These are phyloP conservation scores for Eidolon helvum DNA, from an alignment of 2,113 vertebrate genomes.

Conservation along the genomic window DNA sequence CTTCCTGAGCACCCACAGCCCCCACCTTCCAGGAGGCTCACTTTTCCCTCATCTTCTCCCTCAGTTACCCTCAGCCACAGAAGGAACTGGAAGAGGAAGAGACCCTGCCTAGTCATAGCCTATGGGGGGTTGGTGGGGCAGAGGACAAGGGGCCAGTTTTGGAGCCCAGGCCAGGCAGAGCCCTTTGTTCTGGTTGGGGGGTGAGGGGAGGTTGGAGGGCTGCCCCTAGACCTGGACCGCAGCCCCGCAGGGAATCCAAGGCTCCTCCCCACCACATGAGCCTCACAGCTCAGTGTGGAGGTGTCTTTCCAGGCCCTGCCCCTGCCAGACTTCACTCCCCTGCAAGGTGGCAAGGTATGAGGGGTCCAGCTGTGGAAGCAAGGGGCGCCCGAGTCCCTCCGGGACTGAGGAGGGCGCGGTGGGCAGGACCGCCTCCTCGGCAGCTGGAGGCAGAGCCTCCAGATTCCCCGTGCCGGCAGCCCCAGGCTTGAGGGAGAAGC, in stretches of 20 bases:
- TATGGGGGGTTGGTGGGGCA: neutral
- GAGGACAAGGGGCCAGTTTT: conserved; percentile 4
- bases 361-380: neutral
- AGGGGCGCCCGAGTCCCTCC: neutral
- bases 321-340: neutral
- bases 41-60: conserved; percentile 15
- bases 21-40: conserved; percentile 38
- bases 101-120: conserved; percentile 32
- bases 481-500: conserved; percentile 4
- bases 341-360: conserved; percentile 29
- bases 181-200: conserved; percentile 64
- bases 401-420: neutral
- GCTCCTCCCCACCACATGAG: conserved; percentile 58
- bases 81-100: neutral
- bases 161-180: conserved; percentile 50
- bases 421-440: neutral
- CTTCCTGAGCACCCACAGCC: conserved; percentile 42
- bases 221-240: conserved; percentile 46
- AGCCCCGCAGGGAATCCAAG: conserved; percentile 33
- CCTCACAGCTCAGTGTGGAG: neutral
- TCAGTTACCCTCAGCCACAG: neutral
- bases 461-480: neutral
- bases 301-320: neutral
- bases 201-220: neutral
- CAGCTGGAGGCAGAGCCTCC: conserved; percentile 42